Evolutionary conservation across 2,797 vertebrate genomes (phyloP).

Genomic region (Alfaro cultratus): DNA sequence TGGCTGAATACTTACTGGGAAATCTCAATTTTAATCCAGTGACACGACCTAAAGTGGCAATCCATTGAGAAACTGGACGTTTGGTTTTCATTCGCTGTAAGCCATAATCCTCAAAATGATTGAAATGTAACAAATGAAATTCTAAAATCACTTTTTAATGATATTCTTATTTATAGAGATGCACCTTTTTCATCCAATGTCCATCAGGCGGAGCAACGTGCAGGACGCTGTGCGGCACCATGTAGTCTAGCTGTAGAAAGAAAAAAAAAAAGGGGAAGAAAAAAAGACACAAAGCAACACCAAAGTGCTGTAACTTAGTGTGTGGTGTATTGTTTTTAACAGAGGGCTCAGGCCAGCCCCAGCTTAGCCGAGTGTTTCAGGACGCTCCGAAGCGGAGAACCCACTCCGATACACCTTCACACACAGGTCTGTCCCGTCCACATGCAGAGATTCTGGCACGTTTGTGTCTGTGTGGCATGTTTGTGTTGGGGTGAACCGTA

Average conservation of each 20-base stretch:
- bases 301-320: constrained; percentile 84
- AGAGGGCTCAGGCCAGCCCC: constrained; percentile 99
- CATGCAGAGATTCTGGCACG: constrained; percentile 77
- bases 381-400: constrained; percentile 98
- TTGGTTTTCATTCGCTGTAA: neutral
- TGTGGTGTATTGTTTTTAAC: constrained; percentile 94
- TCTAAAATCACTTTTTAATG: neutral
- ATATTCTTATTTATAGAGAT: neutral
- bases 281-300: constrained; percentile 5
- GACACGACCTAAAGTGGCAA: neutral
- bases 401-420: constrained; percentile 94
- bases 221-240: constrained; percentile 45
- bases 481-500: constrained; percentile 78
- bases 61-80: neutral
- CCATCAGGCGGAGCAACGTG: constrained; percentile 57
- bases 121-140: neutral
- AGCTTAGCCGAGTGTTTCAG: constrained; percentile 97
- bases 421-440: constrained; percentile 94
- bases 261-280: constrained; percentile 2
- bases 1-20: neutral
- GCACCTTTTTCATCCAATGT: constrained; percentile 39
- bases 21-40: neutral
- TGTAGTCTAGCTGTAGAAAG: constrained; percentile 59
- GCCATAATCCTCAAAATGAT: neutral
- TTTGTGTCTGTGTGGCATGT: constrained; percentile 86